phyloP scores from a whole-genome alignment of 1,140 invertebrate species.

The Sitobion miscanthi region DNA sequence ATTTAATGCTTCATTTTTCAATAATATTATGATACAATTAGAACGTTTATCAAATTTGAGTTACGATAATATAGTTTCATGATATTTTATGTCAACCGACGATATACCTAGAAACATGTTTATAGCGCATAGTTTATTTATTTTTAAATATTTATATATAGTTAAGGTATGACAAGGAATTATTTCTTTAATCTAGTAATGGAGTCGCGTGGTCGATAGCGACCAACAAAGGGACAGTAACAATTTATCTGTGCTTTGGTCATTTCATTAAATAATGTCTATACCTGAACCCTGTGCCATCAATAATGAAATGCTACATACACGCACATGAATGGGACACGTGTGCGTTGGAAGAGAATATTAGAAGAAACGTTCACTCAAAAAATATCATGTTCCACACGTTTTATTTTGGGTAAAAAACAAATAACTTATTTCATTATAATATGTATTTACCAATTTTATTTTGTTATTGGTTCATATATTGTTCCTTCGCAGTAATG shows the following conservation, averaged over 20 bases:
- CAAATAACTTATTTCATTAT: not conserved
- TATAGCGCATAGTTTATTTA: not conserved
- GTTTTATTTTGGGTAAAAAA: not conserved
- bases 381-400: not conserved
- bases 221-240: conserved; percentile 15
- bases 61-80: not conserved
- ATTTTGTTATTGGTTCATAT: not conserved
- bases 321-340: not conserved
- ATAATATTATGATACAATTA: not conserved
- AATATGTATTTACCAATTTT: not conserved
- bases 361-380: not conserved
- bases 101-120: not conserved
- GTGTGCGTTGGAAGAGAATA: not conserved
- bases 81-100: not conserved
- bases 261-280: conserved; percentile 40
- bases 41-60: not conserved
- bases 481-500: no score
- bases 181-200: conserved; percentile 39
- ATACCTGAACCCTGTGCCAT: conserved; percentile 1
- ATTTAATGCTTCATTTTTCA: not conserved
- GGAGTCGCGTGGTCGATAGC: not conserved
- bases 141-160: not conserved
- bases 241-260: conserved; percentile 23
- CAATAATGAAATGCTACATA: not conserved
- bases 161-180: not conserved